Evolutionary conservation across 2,797 vertebrate genomes (phyloP), one percentile per base, ranked within the genome.

Genomic region (Enteromius trimaculatus): DNA sequence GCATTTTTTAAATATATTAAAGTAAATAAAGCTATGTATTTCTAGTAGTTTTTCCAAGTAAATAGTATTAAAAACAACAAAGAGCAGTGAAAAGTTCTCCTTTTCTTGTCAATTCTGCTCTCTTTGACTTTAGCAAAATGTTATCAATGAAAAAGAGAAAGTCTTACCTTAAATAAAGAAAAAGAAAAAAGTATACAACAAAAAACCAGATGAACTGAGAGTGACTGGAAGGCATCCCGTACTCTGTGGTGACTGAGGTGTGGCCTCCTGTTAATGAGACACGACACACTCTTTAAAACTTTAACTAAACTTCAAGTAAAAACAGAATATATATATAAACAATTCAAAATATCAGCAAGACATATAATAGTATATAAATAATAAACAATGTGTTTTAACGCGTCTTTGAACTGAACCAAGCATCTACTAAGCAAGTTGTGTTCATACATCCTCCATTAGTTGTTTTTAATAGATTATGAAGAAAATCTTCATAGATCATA

Each of bases 201-300:
- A 99, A 99, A 95, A 99, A 99, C 98, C 98, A 99, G 92, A 98
- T 98, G 81, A 99, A 97, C 88, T 99, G 98, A 87, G 98, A 96
- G 90, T 99, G 98, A 92, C 95, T 98, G 90, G 98, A 99, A 4
- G 98, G 98, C 96, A 99, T 98, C 88, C 97, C 98, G 90, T 99
- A 99, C 88, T 98, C 97, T 87, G 96, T 95, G 88, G 93, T 93
- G 90, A 98, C 92, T n/a, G 91, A 90, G 77, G 90, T 77, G 87
- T 98, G 98, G 85, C 95, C 98, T 99, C 95, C 98, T 99, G 92
- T 31, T 83, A 55, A 74, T 23, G 2, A 74, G 4, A 49, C 29
- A 42, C 8, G 71, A 74, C 53, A 79, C 26, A 62, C 65, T 34
- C 2, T 53, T 19, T 21, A n/a, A n/a, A 55, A 9, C 21, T 53